phyloP scores from a whole-genome alignment of 2,797 vertebrate species.

The Peromyscus melanophrys region DNA sequence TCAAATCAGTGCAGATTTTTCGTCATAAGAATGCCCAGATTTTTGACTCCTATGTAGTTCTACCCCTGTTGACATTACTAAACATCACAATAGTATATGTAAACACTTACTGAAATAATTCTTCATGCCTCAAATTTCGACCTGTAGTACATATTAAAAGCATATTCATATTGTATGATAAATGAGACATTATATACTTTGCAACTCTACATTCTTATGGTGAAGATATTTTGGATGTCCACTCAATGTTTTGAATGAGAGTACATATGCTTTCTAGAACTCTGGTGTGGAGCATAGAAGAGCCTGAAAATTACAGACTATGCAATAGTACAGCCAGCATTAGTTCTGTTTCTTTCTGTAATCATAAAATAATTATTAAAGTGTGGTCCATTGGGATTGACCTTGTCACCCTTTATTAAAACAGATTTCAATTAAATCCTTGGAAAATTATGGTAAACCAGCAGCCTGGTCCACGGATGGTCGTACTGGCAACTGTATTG shows the following conservation, averaged over 20 bases:
- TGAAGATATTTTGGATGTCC: neutral
- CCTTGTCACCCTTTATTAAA: neutral
- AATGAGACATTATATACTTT: neutral
- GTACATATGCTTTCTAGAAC: neutral
- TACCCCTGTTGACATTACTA: neutral
- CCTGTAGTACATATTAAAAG: neutral
- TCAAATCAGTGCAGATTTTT: neutral
- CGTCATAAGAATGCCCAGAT: neutral
- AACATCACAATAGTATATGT: neutral
- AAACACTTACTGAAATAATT: neutral
- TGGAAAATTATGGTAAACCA: neutral
- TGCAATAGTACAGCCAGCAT: neutral
- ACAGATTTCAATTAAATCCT: constrained; percentile 1
- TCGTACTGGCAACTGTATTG: too few relatives aligned
- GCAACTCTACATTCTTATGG: neutral
- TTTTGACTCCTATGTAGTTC: neutral
- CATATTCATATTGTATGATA: neutral
- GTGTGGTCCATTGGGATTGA: neutral
- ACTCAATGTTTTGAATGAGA: neutral
- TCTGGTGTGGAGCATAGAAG: neutral
- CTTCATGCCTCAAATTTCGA: neutral
- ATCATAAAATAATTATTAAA: neutral
- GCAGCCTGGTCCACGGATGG: neutral
- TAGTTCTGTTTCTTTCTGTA: neutral
- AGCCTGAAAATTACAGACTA: neutral